phyloP scores from a whole-genome alignment of 2,888 invertebrate genomes.

The Aplocera efformata region DNA sequence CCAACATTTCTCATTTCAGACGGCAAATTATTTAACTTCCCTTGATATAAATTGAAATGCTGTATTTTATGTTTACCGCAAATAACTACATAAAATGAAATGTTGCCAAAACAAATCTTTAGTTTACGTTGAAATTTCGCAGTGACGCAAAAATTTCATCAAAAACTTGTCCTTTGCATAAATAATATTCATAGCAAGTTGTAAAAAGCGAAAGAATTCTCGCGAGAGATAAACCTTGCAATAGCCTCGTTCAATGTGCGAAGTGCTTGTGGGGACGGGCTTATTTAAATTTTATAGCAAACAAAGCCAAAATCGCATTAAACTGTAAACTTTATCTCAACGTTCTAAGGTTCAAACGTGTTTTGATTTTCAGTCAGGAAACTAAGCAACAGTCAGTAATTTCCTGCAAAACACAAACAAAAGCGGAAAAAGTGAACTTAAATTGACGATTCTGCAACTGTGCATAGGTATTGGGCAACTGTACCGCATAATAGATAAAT shows the following conservation, averaged over 20 bases:
- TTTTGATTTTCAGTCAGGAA: not conserved
- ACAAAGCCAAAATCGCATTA: constrained; percentile 16
- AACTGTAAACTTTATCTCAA: constrained; percentile 7
- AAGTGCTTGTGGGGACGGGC: constrained; percentile 25
- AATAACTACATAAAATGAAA: too few species aligned
- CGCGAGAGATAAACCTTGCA: constrained; percentile 37
- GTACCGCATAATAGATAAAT: constrained; percentile 5
- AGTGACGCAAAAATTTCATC: constrained; percentile 10
- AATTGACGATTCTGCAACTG: constrained; percentile 8
- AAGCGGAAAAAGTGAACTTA: constrained; percentile 1
- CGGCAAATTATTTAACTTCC: constrained; percentile 14
- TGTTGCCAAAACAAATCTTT: too few species aligned
- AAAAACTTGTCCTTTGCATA: constrained; percentile 16
- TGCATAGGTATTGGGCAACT: too few species aligned
- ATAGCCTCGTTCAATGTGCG: constrained; percentile 21
- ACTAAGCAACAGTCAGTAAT: constrained; percentile 21
- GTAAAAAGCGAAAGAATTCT: constrained; percentile 24
- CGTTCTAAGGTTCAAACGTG: not conserved
- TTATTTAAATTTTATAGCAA: constrained; percentile 38
- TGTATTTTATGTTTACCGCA: too few species aligned
- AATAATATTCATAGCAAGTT: constrained; percentile 11
- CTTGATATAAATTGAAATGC: constrained; percentile 11
- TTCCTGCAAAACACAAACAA: constrained; percentile 11
- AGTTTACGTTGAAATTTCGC: constrained; percentile 1
- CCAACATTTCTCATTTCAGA: constrained; percentile 19